phyloP scores from a whole-genome alignment of 2,113 vertebrate species.

The Larimichthys polyactis region DNA sequence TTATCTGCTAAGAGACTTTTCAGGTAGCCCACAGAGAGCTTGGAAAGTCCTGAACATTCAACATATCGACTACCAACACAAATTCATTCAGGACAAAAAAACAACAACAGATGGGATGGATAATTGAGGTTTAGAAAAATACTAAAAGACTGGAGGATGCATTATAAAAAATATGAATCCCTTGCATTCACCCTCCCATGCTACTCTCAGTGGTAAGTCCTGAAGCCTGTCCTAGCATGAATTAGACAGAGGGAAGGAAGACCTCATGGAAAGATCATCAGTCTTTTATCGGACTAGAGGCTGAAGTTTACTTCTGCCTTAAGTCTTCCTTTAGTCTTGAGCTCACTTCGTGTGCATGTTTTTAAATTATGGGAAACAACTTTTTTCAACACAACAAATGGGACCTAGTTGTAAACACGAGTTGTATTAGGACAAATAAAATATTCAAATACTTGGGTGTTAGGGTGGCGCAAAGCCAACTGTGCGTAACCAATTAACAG shows the following conservation, averaged over 20 bases:
- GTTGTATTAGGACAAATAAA: background rate
- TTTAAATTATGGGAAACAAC: background rate
- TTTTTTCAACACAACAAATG: background rate
- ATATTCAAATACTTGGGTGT: background rate
- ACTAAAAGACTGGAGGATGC: background rate
- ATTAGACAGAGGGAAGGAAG: background rate
- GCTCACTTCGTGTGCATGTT: background rate
- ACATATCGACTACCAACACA: constrained; percentile 4
- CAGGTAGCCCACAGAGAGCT: background rate
- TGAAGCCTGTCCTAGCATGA: background rate
- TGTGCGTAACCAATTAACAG: constrained; percentile 25
- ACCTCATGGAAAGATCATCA: background rate
- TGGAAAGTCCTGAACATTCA: background rate
- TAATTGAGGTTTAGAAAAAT: background rate
- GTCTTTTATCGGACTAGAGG: background rate
- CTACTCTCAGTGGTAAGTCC: background rate
- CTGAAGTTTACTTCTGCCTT: background rate
- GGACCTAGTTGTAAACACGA: background rate
- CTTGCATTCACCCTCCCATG: background rate
- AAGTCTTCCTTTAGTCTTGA: background rate
- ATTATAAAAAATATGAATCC: no score
- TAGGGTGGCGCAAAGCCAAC: constrained; percentile 3
- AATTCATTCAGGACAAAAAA: background rate
- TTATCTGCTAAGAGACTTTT: constrained; percentile 7
- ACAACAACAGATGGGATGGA: background rate